Base-by-base conservation (phyloP, 2,888 invertebrate genomes). In the Chalcis sispes region DNA sequence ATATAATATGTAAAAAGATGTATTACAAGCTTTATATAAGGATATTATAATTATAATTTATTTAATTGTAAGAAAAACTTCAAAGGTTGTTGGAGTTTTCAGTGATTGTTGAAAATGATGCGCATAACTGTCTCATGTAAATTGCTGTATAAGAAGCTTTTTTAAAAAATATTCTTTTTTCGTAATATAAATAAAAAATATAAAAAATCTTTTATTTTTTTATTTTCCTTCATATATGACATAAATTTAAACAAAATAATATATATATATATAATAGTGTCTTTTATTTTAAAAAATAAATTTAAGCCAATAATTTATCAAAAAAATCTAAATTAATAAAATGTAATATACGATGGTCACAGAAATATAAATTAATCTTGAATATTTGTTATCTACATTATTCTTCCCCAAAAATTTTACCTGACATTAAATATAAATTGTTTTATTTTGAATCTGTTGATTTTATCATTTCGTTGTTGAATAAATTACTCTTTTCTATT, bases 131-230 rank as follows among this genome's bases (percentile, higher is more conserved):
- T 73, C 56, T 72, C 32, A 72, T 78, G 78, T 78, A 78, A 78
- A 78, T 77, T 78, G 78, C 75, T 78, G 75, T 78, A 78, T 67
- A 75, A 78, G 78, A 76, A 76, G 77, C 75, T 75, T 78, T 75
- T 75, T 75, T 70, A 75, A 78, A 75, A 61, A 40, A 70, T 70
- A 78, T 75, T 73, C 62, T 74, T 76, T 78, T 77, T 78, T 76
- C 72, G 58, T 78, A 75, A 78, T 69, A 78, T 72, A 71, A 78
- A 78, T 70, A 72, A 72, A 72, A 72, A 50, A 59, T 50, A 66
- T 1, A 54, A 54, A 59, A 56, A 20, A 48, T 58, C 40, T 15
- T 48, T 29, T 7, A 2, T 29, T 32, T 54, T 64, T 75, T 62
- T n/a, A 40, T 65, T 56, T 46, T 29, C 42, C 42, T 2, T 13